Conservation (phyloP, 2,888 invertebrate species). For the Anorthoa munda region DNA sequence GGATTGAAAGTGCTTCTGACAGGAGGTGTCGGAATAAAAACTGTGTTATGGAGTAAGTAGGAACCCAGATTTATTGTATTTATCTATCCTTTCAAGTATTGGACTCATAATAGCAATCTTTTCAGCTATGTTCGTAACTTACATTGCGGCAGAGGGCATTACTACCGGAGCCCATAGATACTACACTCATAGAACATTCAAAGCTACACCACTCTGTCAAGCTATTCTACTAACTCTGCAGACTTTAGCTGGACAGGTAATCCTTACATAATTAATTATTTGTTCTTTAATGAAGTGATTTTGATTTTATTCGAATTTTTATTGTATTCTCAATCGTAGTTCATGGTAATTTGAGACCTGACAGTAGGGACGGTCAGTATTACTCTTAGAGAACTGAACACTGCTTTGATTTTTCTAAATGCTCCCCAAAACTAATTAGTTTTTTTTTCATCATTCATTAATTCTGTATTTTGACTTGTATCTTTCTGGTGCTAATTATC, state of each 20-base stretch:
- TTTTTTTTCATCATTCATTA: no score
- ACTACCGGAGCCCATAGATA: slow-evolving; percentile 95
- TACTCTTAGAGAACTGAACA: background rate
- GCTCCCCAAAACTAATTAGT: background rate
- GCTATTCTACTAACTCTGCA: slow-evolving; percentile 92
- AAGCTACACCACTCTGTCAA: slow-evolving; percentile 92
- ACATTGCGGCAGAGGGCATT: slow-evolving; percentile 90
- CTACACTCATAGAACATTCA: slow-evolving; percentile 95
- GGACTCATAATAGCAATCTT: background rate
- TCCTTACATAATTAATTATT: background rate
- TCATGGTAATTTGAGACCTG: no score
- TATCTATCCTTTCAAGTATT: background rate
- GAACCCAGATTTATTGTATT: background rate
- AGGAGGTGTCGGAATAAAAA: slow-evolving; percentile 56
- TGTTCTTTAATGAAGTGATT: no score
- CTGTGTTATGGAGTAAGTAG: slow-evolving; percentile 63
- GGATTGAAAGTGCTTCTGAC: slow-evolving; percentile 78
- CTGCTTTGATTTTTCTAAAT: background rate
- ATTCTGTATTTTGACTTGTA: no score
- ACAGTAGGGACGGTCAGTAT: background rate
- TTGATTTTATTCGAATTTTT: no score
- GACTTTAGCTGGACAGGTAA: slow-evolving; percentile 82
- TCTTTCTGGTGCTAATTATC: no score
- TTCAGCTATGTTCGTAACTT: slow-evolving; percentile 46
- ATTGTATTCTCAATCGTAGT: background rate